phyloP scores from a whole-genome alignment of 2,113 vertebrate genomes.

The Paralichthys olivaceus region DNA sequence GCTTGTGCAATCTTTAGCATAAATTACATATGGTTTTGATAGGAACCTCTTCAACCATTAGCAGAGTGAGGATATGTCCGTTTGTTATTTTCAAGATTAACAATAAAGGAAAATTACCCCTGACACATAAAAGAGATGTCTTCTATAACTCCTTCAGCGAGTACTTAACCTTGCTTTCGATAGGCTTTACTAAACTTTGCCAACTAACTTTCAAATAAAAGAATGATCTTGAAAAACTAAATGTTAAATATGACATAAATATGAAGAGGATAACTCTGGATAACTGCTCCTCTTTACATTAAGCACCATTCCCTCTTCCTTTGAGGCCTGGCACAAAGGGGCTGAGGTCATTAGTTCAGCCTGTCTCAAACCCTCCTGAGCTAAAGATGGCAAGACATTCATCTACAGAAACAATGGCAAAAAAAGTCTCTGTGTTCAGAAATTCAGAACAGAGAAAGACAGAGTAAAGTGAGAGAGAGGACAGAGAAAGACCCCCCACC shows the following conservation, averaged over 20 bases:
- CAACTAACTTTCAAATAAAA: slow-evolving; percentile 15
- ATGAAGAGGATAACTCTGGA: slow-evolving; percentile 45
- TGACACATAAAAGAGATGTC: not conserved
- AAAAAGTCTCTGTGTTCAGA: slow-evolving; percentile 56
- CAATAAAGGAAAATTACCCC: not conserved
- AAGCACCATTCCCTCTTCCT: slow-evolving; percentile 56
- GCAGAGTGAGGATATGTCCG: not conserved
- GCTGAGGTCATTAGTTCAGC: slow-evolving; percentile 79
- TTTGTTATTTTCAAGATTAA: slow-evolving; percentile 16
- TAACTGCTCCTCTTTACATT: slow-evolving; percentile 50
- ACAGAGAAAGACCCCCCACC: slow-evolving; percentile 28
- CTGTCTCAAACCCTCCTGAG: slow-evolving; percentile 66
- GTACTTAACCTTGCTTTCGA: not conserved
- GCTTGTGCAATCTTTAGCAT: slow-evolving; percentile 40
- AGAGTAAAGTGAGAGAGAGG: slow-evolving; percentile 33
- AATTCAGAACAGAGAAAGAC: slow-evolving; percentile 46
- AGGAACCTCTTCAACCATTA: not conserved
- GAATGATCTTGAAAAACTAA: slow-evolving; percentile 21
- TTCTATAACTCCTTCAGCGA: not conserved
- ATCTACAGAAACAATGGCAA: slow-evolving; percentile 62
- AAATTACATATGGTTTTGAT: not conserved
- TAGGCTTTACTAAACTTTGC: not conserved
- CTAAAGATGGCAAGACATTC: slow-evolving; percentile 71
- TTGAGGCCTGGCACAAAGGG: slow-evolving; percentile 74
- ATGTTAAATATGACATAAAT: slow-evolving; percentile 45